A percentile compares a stretch with the other conserved stretches of the same genome.
phyloP scores from a whole-genome alignment of 2,113 vertebrate species.

The Tetraodon nigroviridis region DNA sequence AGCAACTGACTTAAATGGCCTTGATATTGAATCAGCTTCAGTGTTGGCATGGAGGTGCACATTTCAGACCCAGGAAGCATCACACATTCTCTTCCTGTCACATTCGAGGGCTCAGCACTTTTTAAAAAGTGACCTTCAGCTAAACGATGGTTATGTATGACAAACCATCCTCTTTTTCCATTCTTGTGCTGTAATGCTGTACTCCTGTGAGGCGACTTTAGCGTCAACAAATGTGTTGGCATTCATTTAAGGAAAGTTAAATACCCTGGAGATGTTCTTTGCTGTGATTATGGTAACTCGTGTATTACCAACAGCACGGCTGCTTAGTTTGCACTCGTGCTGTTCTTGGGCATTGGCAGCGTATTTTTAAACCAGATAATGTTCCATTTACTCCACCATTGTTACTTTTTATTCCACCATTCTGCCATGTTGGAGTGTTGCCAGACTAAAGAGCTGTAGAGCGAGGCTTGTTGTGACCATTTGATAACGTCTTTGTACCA shows the following conservation, averaged over 20 bases:
- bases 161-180: constrained; percentile 1
- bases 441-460: constrained; percentile 12
- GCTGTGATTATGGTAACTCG: constrained; percentile 28
- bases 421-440: constrained; percentile 8
- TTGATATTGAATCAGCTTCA: constrained; percentile 13
- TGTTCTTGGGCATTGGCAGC: constrained; percentile 10
- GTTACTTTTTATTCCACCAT: constrained; percentile 7
- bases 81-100: not conserved
- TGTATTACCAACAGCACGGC: constrained; percentile 31
- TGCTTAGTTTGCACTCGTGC: not conserved
- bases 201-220: constrained; percentile 16
- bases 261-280: constrained; percentile 31
- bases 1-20: constrained; percentile 5
- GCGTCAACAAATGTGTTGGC: constrained; percentile 35
- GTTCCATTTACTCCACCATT: constrained; percentile 4
- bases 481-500: constrained; percentile 46
- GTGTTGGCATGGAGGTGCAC: constrained; percentile 1
- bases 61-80: not conserved
- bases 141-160: not conserved
- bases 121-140: constrained; percentile 13
- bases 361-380: constrained; percentile 39
- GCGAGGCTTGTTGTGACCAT: constrained; percentile 26
- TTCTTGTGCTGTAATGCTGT: not conserved
- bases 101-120: constrained; percentile 9
- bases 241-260: constrained; percentile 19